These are phyloP conservation scores for Syncerus caffer DNA, from an alignment of 2,797 vertebrate species.

Conservation along the genomic window DNA sequence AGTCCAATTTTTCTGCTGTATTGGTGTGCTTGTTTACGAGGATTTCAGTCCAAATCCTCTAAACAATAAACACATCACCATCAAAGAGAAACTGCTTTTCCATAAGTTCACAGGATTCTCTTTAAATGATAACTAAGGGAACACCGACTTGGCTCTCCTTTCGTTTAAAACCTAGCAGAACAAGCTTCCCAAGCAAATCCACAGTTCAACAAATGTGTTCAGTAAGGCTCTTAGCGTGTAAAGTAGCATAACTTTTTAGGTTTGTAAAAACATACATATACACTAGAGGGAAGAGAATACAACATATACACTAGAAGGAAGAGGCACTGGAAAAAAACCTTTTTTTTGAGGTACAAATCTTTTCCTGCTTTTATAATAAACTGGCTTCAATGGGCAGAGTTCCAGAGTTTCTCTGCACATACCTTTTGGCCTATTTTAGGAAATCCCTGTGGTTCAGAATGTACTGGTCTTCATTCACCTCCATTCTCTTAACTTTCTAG, in stretches of 20 bases:
- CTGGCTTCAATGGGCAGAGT: neutral
- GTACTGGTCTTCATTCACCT: neutral
- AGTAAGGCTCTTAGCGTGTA: neutral
- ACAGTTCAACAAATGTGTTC: neutral
- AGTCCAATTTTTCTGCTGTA: neutral
- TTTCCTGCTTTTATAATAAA: slow-evolving; percentile 30
- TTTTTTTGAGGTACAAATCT: neutral
- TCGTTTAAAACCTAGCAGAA: slow-evolving; percentile 21
- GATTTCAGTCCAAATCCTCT: slow-evolving; percentile 3
- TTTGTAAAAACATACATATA: neutral
- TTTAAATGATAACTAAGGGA: neutral
- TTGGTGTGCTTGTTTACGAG: neutral
- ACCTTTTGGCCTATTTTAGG: neutral
- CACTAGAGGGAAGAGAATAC: neutral
- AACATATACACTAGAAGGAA: neutral
- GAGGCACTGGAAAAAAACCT: neutral
- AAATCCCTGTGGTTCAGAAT: neutral
- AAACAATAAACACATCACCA: neutral
- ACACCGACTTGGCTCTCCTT: neutral
- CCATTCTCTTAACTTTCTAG: neutral
- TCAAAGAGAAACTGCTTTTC: neutral
- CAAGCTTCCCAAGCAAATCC: neutral
- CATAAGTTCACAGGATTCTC: neutral
- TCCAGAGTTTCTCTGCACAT: neutral
- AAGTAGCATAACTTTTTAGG: neutral